Evolutionary conservation across 2,888 invertebrate genomes (phyloP).

Genomic region (Lasioglossum leucozonium): DNA sequence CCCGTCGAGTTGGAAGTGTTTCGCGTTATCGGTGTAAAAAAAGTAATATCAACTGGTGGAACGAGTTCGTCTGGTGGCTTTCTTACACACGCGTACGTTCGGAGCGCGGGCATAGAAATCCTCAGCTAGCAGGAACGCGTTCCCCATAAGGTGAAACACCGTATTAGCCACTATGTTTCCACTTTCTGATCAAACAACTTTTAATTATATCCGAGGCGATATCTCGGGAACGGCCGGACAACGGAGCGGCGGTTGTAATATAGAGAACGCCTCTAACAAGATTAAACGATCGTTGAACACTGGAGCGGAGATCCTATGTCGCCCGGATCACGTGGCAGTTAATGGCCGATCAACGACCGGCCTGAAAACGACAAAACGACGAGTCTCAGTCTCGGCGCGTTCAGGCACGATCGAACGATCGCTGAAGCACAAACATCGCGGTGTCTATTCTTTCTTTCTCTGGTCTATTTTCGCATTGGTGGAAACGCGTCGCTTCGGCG

Average conservation of each 20-base stretch:
- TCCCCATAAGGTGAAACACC: neutral
- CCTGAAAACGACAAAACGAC: constrained; percentile 23
- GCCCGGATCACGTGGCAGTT: constrained; percentile 29
- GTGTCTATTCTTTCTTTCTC: no score
- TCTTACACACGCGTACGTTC: constrained; percentile 39
- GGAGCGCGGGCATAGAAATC: constrained; percentile 35
- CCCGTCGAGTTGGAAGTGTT: constrained; percentile 46
- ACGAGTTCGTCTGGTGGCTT: constrained; percentile 36
- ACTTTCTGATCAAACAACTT: constrained; percentile 1
- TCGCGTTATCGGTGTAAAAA: constrained; percentile 32
- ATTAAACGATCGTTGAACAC: constrained; percentile 54
- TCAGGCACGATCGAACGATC: constrained; percentile 54
- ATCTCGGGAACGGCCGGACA: neutral
- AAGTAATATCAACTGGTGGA: constrained; percentile 14
- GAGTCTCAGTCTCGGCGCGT: constrained; percentile 21
- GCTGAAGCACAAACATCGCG: constrained; percentile 25
- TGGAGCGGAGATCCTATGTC: constrained; percentile 20
- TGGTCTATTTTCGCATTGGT: constrained; percentile 11
- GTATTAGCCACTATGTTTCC: neutral
- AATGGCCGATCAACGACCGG: constrained; percentile 28
- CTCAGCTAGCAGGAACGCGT: neutral
- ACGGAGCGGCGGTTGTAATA: neutral
- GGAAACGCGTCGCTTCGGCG: constrained; percentile 24
- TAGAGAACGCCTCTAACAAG: constrained; percentile 34
- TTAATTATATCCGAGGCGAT: neutral